Base-by-base conservation (phyloP, 2,888 invertebrate genomes). In the Ditylenchus weischeri region DNA sequence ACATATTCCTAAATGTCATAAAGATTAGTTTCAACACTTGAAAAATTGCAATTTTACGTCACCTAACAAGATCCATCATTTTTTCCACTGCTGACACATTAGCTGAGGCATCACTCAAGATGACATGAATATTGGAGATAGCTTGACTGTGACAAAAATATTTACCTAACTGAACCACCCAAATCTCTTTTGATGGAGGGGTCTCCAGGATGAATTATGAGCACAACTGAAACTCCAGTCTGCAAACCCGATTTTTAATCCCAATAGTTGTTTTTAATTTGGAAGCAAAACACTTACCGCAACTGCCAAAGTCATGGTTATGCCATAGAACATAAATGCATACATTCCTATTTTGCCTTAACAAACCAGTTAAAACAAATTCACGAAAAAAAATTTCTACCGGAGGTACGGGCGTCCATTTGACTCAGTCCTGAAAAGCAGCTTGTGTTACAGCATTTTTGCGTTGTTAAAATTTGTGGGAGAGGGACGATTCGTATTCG, bases 1-100 rank as follows among this genome's bases (percentile, higher is more conserved):
- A 90, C 82, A 92, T 89, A 84, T 93, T 93, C 85, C 92, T 70
- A 54, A 8, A 65, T 43, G 11, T 43, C 15, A 5, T 5, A 29
- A 29, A 29, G 5, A 29, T n/a, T n/a, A 29, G 29, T 8, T 43
- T 6, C 13, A 13, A 43, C 8, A 43, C 15, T 6, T 43, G 15
- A 43, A 43, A 10, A 15, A 15, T 15, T 43, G 43, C 11, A 43
- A 43, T 2, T 43, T 15, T 15, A 43, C 2, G 2, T 43, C 8
- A 65, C 65, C 65, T 64, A 6, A 67, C n/a, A 35, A 67, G 36
- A 49, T 67, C 67, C 38, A 65, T 67, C 57, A 67, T n/a, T 43
- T 67, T 67, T 23, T 67, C 67, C 38, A 67, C n/a, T 13, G 67
- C 54, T 19, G 67, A 67, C 13, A 67, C 58, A 64, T 67, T 63